Evolutionary conservation across 2,113 vertebrate species (phyloP).

Genomic region (Pelmatolapia mariae): DNA sequence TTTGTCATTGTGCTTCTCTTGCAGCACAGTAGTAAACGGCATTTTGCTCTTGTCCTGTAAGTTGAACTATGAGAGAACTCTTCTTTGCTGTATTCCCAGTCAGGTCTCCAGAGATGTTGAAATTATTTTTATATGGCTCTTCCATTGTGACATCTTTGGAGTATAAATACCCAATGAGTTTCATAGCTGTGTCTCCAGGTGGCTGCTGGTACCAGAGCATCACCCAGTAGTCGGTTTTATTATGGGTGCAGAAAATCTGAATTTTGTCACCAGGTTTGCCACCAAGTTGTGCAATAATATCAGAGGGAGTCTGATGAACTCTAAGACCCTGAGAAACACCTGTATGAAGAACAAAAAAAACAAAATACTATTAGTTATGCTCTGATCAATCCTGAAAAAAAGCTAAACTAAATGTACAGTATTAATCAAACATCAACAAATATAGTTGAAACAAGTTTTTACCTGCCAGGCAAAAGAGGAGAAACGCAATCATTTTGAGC

Average conservation of each 20-base stretch:
- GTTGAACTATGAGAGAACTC: neutral
- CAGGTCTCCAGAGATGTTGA: constrained; percentile 19
- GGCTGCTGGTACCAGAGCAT: constrained; percentile 55
- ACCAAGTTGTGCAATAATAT: neutral
- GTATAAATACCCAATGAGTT: constrained; percentile 28
- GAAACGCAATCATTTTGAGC: neutral
- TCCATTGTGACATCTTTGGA: neutral
- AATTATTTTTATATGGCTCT: neutral
- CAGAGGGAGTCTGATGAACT: constrained; percentile 15
- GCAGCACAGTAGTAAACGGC: constrained; percentile 32
- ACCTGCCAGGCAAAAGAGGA: neutral
- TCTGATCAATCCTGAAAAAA: neutral
- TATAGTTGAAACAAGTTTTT: neutral
- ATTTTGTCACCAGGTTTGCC: neutral
- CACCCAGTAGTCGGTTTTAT: neutral
- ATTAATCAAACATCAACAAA: neutral
- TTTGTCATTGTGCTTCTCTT: constrained; percentile 17
- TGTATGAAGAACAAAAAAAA: neutral
- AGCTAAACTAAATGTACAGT: neutral
- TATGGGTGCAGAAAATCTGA: constrained; percentile 32
- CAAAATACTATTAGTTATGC: neutral
- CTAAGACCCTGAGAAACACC: neutral
- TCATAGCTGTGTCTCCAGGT: constrained; percentile 15
- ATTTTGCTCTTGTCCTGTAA: neutral
- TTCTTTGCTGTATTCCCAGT: neutral